phyloP scores from a whole-genome alignment of 1,140 invertebrate genomes.

The Neoseiulus cucumeris region DNA sequence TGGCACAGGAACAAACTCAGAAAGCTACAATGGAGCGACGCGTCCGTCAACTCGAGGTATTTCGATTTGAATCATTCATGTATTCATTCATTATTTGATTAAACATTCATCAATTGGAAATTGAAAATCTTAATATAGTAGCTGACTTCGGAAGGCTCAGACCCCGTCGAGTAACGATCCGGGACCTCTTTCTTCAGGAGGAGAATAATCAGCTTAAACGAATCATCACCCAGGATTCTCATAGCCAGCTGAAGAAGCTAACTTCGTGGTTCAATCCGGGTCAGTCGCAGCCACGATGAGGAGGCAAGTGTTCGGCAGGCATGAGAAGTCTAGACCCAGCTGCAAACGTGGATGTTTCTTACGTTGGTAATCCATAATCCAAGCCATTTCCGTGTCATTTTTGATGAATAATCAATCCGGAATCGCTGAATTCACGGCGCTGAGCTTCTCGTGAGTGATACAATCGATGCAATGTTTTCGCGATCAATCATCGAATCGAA shows the following conservation, averaged over 20 bases:
- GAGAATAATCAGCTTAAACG: constrained; percentile 3
- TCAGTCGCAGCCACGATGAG: neutral
- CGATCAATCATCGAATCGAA: too few relatives aligned
- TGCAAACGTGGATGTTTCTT: too few relatives aligned
- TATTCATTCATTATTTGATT: neutral
- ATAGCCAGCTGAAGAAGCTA: constrained; percentile 2
- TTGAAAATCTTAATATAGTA: neutral
- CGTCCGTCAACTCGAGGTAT: neutral
- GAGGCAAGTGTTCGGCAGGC: neutral
- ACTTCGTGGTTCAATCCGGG: neutral
- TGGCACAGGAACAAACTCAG: constrained; percentile 5
- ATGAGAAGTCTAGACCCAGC: neutral
- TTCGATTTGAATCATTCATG: neutral
- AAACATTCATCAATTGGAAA: neutral
- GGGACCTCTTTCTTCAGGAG: neutral
- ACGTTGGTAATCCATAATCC: too few relatives aligned
- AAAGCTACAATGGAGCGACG: neutral
- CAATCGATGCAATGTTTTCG: too few relatives aligned
- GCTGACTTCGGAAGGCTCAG: neutral
- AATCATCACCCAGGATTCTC: neutral
- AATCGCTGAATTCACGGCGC: too few relatives aligned
- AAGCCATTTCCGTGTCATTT: too few relatives aligned
- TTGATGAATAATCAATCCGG: too few relatives aligned
- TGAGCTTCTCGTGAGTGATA: too few relatives aligned
- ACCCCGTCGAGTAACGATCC: neutral